phyloP scores from a whole-genome alignment of 2,797 vertebrate species.

The Phoxinus dragarum region DNA sequence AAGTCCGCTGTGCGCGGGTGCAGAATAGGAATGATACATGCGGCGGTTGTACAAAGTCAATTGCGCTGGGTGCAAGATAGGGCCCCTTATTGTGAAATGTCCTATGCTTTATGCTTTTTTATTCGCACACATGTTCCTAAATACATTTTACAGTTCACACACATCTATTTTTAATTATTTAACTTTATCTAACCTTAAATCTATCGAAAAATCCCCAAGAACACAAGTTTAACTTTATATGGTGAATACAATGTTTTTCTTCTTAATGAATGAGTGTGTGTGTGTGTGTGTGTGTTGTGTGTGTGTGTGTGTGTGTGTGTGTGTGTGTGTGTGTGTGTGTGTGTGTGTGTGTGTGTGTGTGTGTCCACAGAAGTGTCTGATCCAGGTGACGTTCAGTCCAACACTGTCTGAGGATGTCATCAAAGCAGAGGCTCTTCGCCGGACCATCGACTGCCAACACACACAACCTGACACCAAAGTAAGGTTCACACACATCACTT shows the following conservation, averaged over 20 bases:
- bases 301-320: no score
- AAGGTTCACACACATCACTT: neutral
- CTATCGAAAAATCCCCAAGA: neutral
- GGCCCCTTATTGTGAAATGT: no score
- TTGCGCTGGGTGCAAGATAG: no score
- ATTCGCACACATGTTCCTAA: no score
- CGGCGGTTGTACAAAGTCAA: no score
- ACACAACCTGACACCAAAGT: constrained; percentile 60
- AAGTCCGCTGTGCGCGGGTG: no score
- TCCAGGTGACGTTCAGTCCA: constrained; percentile 88
- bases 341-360: neutral
- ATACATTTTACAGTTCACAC: neutral
- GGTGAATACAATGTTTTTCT: neutral
- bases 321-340: neutral
- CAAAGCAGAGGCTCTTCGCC: constrained; percentile 74
- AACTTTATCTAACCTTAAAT: neutral
- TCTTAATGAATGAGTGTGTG: neutral
- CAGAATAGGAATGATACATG: no score
- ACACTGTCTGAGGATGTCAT: constrained; percentile 74
- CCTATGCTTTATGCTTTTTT: no score
- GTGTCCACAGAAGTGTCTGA: constrained; percentile 79
- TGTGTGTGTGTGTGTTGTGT: no score
- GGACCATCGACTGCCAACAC: constrained; percentile 37
- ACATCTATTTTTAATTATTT: neutral
- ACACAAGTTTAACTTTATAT: neutral